Percentiles rank a stretch among this genome's conserved stretches.
phyloP scores from a whole-genome alignment of 1,140 invertebrate genomes.

The Gonatopus flavifemur region DNA sequence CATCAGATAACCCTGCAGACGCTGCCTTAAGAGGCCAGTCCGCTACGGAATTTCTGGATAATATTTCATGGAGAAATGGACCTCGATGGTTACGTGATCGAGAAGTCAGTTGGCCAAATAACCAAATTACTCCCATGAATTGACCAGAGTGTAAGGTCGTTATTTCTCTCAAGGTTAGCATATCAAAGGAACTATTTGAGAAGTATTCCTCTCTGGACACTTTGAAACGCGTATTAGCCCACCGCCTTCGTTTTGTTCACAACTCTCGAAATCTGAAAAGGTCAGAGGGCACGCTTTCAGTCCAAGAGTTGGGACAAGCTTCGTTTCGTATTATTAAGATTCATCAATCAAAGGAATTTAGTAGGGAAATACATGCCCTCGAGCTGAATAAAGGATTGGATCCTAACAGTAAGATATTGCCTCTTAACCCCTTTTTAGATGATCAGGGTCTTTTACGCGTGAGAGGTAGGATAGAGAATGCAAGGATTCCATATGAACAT shows the following conservation, averaged over 20 bases:
- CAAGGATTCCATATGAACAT: neutral
- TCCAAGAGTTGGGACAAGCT: no score
- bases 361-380: neutral
- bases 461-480: neutral
- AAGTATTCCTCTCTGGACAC: neutral
- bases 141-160: constrained; percentile 25
- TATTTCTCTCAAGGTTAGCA: constrained; percentile 16
- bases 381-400: neutral
- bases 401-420: neutral
- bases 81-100: constrained; percentile 18
- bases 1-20: constrained; percentile 3
- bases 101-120: neutral
- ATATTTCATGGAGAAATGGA: constrained; percentile 41
- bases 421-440: constrained; percentile 1
- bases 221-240: constrained; percentile 31
- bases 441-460: neutral
- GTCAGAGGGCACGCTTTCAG: no score
- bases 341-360: neutral
- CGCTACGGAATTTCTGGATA: neutral
- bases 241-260: constrained; percentile 7
- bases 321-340: neutral
- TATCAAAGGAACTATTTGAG: neutral
- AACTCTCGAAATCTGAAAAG: constrained; percentile 14
- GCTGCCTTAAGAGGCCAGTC: constrained; percentile 14
- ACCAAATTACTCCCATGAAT: neutral